A percentile compares a stretch with the other conserved stretches of the same genome.
phyloP scores from a whole-genome alignment of 2,888 invertebrate species.

The Nomada hirtipes region DNA sequence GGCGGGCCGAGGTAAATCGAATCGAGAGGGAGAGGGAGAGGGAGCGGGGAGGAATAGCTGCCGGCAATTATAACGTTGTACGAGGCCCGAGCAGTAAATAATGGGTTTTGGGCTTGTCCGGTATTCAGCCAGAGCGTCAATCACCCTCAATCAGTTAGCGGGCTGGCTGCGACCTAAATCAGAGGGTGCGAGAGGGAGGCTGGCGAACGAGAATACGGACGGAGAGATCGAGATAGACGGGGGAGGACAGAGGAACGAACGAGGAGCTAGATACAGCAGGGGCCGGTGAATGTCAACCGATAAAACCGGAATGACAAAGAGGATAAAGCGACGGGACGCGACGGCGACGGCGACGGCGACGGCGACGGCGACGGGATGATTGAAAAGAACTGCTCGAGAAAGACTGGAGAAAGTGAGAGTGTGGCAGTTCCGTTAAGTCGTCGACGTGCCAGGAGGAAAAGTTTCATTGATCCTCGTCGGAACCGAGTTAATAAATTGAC shows the following conservation, averaged over 20 bases:
- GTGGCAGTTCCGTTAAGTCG: not conserved
- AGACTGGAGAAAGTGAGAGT: conserved; percentile 11
- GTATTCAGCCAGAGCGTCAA: conserved; percentile 82
- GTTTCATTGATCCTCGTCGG: not conserved
- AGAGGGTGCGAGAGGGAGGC: conserved; percentile 66
- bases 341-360: no score
- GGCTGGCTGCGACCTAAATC: conserved; percentile 79
- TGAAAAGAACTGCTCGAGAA: conserved; percentile 13
- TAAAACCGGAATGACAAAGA: conserved; percentile 65
- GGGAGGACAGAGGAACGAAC: conserved; percentile 38
- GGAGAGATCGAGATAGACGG: conserved; percentile 61
- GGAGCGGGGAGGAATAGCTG: conserved; percentile 72
- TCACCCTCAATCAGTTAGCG: conserved; percentile 82
- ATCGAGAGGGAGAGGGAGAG: conserved; percentile 22
- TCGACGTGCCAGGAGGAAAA: no score
- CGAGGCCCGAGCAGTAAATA: conserved; percentile 79
- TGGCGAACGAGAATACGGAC: conserved; percentile 56
- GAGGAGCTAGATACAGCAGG: conserved; percentile 64
- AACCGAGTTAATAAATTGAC: conserved; percentile 24
- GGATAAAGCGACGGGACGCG: conserved; percentile 37
- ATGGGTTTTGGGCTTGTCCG: conserved; percentile 80
- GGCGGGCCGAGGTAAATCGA: conserved; percentile 29
- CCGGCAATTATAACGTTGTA: conserved; percentile 81
- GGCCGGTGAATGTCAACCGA: conserved; percentile 60
- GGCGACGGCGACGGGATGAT: conserved; percentile 42